Evolutionary conservation across 2,113 vertebrate species (phyloP).

Genomic region (Brachionichthys hirsutus): DNA sequence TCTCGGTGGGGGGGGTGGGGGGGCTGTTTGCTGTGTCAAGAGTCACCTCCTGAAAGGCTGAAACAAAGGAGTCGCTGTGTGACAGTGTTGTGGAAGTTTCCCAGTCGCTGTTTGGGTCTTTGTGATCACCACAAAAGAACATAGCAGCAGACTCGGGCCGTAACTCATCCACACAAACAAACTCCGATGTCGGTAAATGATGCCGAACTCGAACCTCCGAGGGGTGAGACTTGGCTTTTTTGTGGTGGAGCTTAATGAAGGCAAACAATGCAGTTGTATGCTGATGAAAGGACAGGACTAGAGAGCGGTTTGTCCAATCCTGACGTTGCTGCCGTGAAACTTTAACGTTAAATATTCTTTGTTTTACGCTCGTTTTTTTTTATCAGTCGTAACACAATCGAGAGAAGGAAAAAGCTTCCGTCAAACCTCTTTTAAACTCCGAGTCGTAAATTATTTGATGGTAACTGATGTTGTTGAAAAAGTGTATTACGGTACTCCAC

Average conservation of each 20-base stretch:
- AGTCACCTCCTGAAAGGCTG: constrained; percentile 53
- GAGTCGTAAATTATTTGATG: too few relatives aligned
- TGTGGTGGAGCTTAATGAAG: constrained; percentile 62
- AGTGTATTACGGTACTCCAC: too few relatives aligned
- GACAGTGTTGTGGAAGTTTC: constrained; percentile 63
- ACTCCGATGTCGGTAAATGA: constrained; percentile 78
- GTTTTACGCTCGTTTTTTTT: constrained; percentile 6
- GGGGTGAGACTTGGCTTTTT: constrained; percentile 60
- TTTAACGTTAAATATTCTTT: neutral
- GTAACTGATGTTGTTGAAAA: too few relatives aligned
- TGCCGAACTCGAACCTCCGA: constrained; percentile 61
- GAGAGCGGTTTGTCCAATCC: constrained; percentile 13
- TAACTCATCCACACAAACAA: constrained; percentile 79
- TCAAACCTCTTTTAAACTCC: too few relatives aligned
- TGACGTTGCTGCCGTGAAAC: constrained; percentile 3
- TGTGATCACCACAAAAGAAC: constrained; percentile 77
- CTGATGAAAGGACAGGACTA: constrained; percentile 27
- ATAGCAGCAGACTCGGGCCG: constrained; percentile 73
- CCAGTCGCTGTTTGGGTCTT: constrained; percentile 62
- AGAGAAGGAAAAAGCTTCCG: too few relatives aligned
- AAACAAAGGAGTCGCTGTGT: constrained; percentile 74
- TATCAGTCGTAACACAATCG: constrained; percentile 8
- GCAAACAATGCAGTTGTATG: constrained; percentile 65
- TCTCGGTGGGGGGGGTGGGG: too few relatives aligned
- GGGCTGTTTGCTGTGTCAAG: constrained; percentile 54